Base-by-base conservation (phyloP, 2,888 invertebrate species). In the Phoenoteleia sp. region DNA sequence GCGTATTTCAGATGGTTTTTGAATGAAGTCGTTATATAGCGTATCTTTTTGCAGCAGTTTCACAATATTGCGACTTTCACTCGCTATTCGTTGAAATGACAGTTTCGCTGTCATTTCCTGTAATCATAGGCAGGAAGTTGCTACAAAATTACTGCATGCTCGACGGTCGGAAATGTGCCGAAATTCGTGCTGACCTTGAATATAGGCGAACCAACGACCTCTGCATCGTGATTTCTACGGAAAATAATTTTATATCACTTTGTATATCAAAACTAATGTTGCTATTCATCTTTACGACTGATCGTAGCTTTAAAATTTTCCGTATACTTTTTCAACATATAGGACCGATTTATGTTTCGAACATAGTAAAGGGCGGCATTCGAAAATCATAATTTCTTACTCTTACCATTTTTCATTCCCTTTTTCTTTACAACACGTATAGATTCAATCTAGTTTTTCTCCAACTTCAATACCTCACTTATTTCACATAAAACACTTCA, bases 101-200 rank as follows among this genome's bases (percentile, higher is more conserved):
- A 87, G 89, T 88, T 88, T 89, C 88, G 88, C 29, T 64, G 72
- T 80, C 80, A 87, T 87, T 89, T 89, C 87, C 89, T 89, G 91
- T 88, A 91, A 92, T 92, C 91, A 90, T 85, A 88, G 87, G 72
- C 90, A 89, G 92, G 92, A 92, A 89, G 90, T 89, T 89, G 86
- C 86, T 86, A 86, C 87, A 84, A 90, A 90, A 91, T 91, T 87
- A 90, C 90, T 88, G 87, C 80, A 72, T 76, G 81, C 85, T 88
- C 85, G 85, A 87, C 85, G 83, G 80, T 83, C 87, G 89, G 89
- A 89, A 89, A 88, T 75, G 74, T 74, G 33, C 69, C 36, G 64
- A 72, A 77, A 69, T 77, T 54, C 33, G 17, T 36, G 47, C 23
- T 36, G 77, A 84, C 84, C 84, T 84, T 84, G 84, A 80, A 62